Evolutionary conservation across 2,888 invertebrate species (phyloP), one percentile per base, ranked within the genome.

Genomic region (Vannuccia rotundouncinata): DNA sequence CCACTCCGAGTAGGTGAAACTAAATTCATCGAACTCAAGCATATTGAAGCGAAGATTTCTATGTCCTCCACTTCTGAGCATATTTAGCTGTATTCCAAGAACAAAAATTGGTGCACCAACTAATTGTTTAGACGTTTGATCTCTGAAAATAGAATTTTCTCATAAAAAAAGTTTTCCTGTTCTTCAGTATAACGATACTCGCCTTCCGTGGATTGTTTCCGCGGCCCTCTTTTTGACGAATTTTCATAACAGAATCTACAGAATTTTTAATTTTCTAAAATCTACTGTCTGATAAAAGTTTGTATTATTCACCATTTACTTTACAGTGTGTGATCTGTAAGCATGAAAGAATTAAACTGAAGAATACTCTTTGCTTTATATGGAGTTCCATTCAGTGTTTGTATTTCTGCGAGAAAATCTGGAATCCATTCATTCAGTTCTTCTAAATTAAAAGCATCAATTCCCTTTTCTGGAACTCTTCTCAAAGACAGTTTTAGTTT

Each of bases 121-220:
- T 66, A 66, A 66, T 66, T 66, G 66, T 66, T 66, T 66, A 66
- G 66, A 2, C 22, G 66, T 66, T 66, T 66, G 66, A 66, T 66
- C 66, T 66, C 10, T 27, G 2, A 66, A 66, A 66, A 66, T 66
- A 66, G 66, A 66, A 66, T 66, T 66, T 66, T 66, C 66, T 22
- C 66, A 66, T 66, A 66, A 66, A 66, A 66, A 66, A n/a, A n/a
- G n/a, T n/a, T 5, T 66, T 66, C 17, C 5, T 27, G 22, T 66
- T 17, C 25, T 66, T 27, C 2, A 22, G 22, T 22, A 27, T 22
- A 66, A 66, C 22, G 66, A 66, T 66, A 66, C 66, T 22, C 66
- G 66, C 66, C 66, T 66, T 66, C 25, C 66, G 66, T 66, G 66
- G 66, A 66, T 66, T 66, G 66, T 66, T 66, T 66, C 10, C 66